Base-by-base conservation (phyloP, 2,888 invertebrate genomes). In the Flexamia atlantica region DNA sequence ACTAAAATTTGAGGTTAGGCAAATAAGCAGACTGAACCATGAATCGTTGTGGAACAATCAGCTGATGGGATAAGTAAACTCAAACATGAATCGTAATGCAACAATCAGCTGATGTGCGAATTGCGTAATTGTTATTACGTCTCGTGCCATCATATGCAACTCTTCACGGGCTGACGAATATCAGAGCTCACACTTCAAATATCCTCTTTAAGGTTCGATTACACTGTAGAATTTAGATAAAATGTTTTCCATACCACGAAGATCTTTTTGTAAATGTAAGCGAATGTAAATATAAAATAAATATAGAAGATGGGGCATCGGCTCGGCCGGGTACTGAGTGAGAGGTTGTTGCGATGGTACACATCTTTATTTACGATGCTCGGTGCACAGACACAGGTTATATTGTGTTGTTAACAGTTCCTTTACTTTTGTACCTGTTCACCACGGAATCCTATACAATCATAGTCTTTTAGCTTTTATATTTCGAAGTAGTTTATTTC, bases 391-490 rank as follows among this genome's bases (percentile, higher is more conserved):
- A n/a, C n/a, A n/a, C n/a, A n/a, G n/a, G n/a, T n/a, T 40, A 40
- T 70, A 12, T 70, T 36, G 17, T 70, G 70, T 60, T 60, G 25
- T 60, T 25, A 60, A 60, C 25, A 32, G 68, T 70, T 70, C 68
- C 68, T 70, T 70, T 60, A 60, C 25, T 20, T 70, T 40, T 40
- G 40, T 70, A 70, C 32, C 68, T 70, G 68, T 70, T n/a, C 5
- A 46, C 46, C 74, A 42, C 25, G 23, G 40, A 14, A 42, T 46
- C 74, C 74, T 74, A 74, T 74, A 74, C 74, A 74, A 74, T 74
- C 74, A 74, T 74, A 74, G 74, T 74, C 74, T 74, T 3, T 74
- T 74, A 74, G 74, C 74, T 74, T 74, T 74, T 74, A 46, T 74
- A 74, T 74, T 74, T 42, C 74, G 23, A 42, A 42, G 74, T 74